Evolutionary conservation across 2,113 vertebrate species (phyloP).

Genomic region (Glaucidium brasilianum): DNA sequence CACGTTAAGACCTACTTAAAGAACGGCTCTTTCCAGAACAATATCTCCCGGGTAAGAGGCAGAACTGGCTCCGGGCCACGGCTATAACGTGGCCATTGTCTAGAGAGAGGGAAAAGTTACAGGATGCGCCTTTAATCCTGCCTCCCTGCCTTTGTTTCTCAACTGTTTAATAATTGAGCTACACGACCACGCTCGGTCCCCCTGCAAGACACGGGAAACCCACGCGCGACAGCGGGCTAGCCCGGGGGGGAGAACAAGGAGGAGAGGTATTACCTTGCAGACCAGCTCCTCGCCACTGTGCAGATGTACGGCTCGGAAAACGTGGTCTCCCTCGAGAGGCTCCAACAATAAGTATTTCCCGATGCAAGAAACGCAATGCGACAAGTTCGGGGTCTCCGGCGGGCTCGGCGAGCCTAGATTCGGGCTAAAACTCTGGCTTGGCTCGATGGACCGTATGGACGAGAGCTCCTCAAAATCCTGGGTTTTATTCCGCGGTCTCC

Average conservation of each 20-base stretch:
- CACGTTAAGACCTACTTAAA: conserved; percentile 14
- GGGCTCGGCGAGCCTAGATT: conserved; percentile 98
- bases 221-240: background rate
- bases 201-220: background rate
- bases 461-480: conserved; percentile 97
- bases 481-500: conserved; percentile 96
- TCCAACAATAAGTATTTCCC: conserved; percentile 99
- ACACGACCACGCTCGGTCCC: background rate
- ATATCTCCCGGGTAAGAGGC: background rate
- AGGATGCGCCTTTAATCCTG: background rate
- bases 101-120: conserved; percentile 59
- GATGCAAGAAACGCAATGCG: conserved; percentile 98
- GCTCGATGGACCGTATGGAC: conserved; percentile 91
- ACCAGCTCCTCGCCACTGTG: conserved; percentile 97
- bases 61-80: conserved; percentile 50
- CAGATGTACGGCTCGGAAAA: conserved; percentile 95
- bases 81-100: conserved; percentile 66
- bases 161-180: background rate
- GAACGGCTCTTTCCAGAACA: conserved; percentile 5
- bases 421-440: conserved; percentile 95
- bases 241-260: background rate
- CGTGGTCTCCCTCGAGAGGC: conserved; percentile 98
- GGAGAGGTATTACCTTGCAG: conserved; percentile 87
- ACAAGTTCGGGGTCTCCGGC: conserved; percentile 97
- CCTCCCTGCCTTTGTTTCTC: conserved; percentile 3